These are phyloP conservation scores for Euplagia quadripunctaria DNA, from an alignment of 2,888 invertebrate genomes.

Conservation along the genomic window DNA sequence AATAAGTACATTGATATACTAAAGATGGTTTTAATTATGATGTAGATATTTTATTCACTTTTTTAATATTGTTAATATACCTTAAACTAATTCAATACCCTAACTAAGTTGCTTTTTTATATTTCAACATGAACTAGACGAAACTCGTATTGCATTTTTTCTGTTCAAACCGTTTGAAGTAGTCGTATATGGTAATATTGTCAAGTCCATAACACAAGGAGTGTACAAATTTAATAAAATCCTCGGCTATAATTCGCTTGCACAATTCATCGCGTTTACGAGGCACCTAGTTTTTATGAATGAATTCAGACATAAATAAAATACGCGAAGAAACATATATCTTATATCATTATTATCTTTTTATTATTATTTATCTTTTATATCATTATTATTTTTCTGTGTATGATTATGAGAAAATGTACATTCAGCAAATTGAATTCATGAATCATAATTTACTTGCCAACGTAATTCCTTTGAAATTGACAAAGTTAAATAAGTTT, in stretches of 20 bases:
- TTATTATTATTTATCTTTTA: neutral
- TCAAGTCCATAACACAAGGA: neutral
- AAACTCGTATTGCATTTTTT: neutral
- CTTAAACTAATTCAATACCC: neutral
- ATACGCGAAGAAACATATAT: neutral
- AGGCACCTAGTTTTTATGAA: neutral
- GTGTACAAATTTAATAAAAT: too few species aligned
- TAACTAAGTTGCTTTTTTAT: neutral
- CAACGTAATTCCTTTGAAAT: neutral
- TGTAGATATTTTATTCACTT: too few species aligned
- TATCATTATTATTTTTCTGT: neutral
- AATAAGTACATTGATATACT: too few species aligned
- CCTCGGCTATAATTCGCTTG: neutral
- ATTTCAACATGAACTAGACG: neutral
- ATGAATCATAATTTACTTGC: neutral
- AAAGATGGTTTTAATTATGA: neutral
- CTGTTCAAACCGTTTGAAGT: neutral
- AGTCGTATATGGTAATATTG: neutral
- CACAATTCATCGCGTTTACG: neutral
- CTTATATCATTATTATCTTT: neutral
- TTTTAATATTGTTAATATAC: neutral
- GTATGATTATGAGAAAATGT: neutral
- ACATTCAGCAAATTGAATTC: neutral
- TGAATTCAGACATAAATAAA: neutral
- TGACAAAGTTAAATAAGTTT: too few species aligned